phyloP scores from a whole-genome alignment of 2,888 invertebrate species.

The Leistus spinibarbis region DNA sequence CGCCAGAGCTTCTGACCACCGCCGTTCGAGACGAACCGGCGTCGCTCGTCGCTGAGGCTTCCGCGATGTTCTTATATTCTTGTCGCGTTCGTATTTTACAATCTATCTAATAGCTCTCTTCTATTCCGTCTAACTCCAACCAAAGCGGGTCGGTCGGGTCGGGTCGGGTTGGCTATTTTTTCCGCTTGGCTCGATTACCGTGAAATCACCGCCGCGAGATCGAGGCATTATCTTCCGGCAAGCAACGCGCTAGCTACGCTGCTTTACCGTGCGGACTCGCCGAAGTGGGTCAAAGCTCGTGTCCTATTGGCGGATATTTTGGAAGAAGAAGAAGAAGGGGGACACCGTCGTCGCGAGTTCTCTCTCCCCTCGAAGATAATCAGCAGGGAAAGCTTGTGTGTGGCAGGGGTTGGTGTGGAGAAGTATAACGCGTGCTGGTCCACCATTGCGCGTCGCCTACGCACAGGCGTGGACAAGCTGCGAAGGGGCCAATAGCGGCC shows the following conservation, averaged over 20 bases:
- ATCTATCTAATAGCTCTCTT: neutral
- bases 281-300: slow-evolving; percentile 25
- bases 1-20: neutral
- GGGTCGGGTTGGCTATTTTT: slow-evolving; percentile 4
- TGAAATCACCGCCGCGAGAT: slow-evolving; percentile 1
- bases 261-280: neutral
- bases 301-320: slow-evolving; percentile 34
- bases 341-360: slow-evolving; percentile 41
- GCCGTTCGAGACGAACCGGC: neutral
- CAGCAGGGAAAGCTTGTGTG: slow-evolving; percentile 32
- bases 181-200: slow-evolving; percentile 1
- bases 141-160: neutral
- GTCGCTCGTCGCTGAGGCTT: neutral
- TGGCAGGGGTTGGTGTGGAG: neutral
- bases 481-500: slow-evolving; percentile 42
- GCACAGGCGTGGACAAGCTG: slow-evolving; percentile 46
- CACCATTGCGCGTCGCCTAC: slow-evolving; percentile 45
- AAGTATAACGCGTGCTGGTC: slow-evolving; percentile 37
- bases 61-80: neutral
- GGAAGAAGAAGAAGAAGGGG: slow-evolving; percentile 38
- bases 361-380: slow-evolving; percentile 32
- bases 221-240: neutral
- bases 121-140: neutral
- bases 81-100: slow-evolving; percentile 8
- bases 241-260: neutral